phyloP scores from a whole-genome alignment of 2,888 invertebrate species.

The Volucella inanis region DNA sequence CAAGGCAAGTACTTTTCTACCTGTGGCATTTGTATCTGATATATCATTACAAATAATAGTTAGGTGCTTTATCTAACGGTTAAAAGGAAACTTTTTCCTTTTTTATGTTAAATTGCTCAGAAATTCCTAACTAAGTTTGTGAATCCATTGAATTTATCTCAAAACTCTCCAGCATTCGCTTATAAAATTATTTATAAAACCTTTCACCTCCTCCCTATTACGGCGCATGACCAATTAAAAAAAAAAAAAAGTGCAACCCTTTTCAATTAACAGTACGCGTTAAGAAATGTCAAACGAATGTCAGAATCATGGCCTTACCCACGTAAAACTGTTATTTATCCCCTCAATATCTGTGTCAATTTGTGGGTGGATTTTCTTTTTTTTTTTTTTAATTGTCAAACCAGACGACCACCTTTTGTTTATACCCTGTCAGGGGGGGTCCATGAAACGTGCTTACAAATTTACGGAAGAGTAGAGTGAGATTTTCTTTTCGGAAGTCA shows the following conservation, averaged over 20 bases:
- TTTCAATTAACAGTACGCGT: conserved; percentile 17
- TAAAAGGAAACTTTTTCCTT: neutral
- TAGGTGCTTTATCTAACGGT: neutral
- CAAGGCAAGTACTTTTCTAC: conserved; percentile 66
- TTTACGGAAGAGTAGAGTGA: too few relatives aligned
- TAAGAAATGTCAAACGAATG: conserved; percentile 65
- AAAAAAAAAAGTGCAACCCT: neutral
- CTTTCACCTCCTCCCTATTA: neutral
- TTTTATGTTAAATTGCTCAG: neutral
- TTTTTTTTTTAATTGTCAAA: neutral
- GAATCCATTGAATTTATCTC: neutral
- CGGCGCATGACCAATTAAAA: conserved; percentile 34
- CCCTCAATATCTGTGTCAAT: conserved; percentile 45
- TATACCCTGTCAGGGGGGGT: conserved; percentile 15
- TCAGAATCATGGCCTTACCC: conserved; percentile 65
- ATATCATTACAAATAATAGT: neutral
- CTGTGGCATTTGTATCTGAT: conserved; percentile 53
- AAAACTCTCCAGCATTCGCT: neutral
- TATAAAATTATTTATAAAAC: conserved; percentile 12
- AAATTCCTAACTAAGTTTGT: neutral
- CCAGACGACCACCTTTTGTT: conserved; percentile 47
- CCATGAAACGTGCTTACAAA: neutral
- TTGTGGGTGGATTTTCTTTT: conserved; percentile 4
- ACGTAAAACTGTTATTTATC: conserved; percentile 30
- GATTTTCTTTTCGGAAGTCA: neutral